Evolutionary conservation across 2,113 vertebrate genomes (phyloP).

Genomic region (Mastomys coucha): DNA sequence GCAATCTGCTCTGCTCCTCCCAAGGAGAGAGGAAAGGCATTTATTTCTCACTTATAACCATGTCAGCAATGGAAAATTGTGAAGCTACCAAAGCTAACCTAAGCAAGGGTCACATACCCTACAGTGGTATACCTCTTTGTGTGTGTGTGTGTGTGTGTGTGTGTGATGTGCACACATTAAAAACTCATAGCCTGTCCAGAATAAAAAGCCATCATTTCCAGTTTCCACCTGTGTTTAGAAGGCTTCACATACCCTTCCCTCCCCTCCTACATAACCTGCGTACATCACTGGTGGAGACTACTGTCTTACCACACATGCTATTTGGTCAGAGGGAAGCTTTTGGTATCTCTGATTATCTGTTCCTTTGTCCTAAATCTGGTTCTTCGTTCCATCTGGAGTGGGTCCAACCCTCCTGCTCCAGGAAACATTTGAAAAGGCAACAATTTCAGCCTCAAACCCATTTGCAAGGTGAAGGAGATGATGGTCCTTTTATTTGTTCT

Average conservation of each 20-base stretch:
- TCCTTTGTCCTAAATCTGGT: background rate
- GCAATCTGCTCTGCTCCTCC: conserved; percentile 90
- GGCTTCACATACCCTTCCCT: no score
- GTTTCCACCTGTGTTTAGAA: background rate
- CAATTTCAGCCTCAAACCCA: background rate
- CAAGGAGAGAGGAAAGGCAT: conserved; percentile 86
- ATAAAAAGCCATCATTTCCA: background rate
- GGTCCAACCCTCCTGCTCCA: background rate
- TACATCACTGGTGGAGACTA: background rate
- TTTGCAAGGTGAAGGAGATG: background rate
- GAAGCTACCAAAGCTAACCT: conserved; percentile 77
- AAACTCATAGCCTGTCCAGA: background rate
- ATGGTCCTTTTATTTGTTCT: background rate
- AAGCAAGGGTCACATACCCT: background rate
- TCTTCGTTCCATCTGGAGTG: conserved; percentile 29
- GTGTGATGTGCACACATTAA: background rate
- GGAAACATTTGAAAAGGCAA: conserved; percentile 34
- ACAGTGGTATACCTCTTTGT: background rate
- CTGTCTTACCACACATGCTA: background rate
- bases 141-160: background rate
- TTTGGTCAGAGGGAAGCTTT: background rate
- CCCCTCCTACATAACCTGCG: no score
- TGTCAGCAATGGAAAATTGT: conserved; percentile 76
- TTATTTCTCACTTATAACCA: conserved; percentile 86
- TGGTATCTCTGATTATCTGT: background rate